A percentile compares a stretch with the other conserved stretches of the same genome.
Evolutionary conservation across 2,888 invertebrate species (phyloP).

Genomic region (Melieria omissa): DNA sequence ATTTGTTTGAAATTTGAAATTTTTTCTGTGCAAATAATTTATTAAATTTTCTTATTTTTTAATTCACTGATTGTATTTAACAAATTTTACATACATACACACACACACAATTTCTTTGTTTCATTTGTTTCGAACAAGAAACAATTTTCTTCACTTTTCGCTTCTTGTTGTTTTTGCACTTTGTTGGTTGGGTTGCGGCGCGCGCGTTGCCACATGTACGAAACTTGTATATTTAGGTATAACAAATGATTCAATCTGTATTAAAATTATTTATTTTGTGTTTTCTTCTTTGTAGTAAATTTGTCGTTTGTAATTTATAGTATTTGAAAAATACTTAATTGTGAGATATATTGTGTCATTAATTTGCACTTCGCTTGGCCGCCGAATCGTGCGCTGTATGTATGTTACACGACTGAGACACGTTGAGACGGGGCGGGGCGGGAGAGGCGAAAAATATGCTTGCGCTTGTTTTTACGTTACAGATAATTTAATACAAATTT

Average conservation of each 20-base stretch:
- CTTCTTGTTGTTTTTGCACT: conserved; percentile 5
- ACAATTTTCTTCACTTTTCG: conserved; percentile 26
- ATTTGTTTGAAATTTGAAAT: conserved; percentile 20
- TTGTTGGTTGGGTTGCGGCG: conserved; percentile 25
- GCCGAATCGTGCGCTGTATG: too few relatives aligned
- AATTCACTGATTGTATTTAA: conserved; percentile 23
- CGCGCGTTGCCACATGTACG: too few relatives aligned
- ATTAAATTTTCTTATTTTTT: conserved; percentile 33
- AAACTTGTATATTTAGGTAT: too few relatives aligned
- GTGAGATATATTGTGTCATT: too few relatives aligned
- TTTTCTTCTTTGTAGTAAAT: conserved; percentile 1
- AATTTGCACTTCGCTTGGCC: too few relatives aligned
- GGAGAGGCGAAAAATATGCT: too few relatives aligned
- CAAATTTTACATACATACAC: conserved; percentile 22
- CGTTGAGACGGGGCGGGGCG: too few relatives aligned
- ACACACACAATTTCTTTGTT: conserved; percentile 37
- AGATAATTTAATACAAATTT: conserved; percentile 8
- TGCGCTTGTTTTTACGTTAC: conserved; percentile 25
- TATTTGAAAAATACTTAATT: too few relatives aligned
- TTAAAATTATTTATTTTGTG: conserved; percentile 25
- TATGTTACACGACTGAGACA: too few relatives aligned
- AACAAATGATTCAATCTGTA: not conserved
- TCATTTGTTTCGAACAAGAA: conserved; percentile 36
- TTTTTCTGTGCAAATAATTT: conserved; percentile 30
- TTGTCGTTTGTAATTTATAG: too few relatives aligned